Conservation (phyloP, 2,797 vertebrate genomes). For the Platyrinchus mystaceus region DNA sequence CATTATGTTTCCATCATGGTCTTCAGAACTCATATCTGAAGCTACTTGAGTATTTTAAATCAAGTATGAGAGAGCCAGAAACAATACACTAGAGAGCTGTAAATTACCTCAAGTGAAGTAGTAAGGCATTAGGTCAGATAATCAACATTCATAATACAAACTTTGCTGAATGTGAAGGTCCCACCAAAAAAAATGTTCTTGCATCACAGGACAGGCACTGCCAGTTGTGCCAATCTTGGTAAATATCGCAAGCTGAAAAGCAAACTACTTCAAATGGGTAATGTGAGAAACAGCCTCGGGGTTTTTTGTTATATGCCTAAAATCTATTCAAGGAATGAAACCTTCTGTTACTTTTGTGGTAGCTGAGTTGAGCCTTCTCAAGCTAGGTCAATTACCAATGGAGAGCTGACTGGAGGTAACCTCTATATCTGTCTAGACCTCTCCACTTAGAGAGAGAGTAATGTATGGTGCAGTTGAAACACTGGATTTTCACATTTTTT, state of each 20-base stretch:
- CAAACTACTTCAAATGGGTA: neutral
- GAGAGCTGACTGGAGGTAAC: neutral
- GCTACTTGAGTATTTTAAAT: neutral
- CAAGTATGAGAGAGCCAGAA: neutral
- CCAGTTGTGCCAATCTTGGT: accelerated
- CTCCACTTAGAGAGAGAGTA: neutral
- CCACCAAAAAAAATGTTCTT: neutral
- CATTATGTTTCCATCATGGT: neutral
- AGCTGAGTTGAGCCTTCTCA: neutral
- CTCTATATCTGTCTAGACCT: neutral
- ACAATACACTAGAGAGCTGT: neutral
- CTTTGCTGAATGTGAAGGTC: neutral
- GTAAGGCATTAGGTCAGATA: neutral
- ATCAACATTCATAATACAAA: neutral
- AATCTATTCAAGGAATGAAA: neutral
- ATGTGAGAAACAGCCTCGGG: neutral
- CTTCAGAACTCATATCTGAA: neutral
- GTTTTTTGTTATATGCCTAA: neutral
- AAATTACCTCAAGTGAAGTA: neutral
- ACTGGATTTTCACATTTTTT: neutral
- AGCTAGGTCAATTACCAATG: neutral
- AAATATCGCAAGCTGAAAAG: neutral
- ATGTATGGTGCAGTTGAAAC: neutral
- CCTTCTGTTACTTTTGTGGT: neutral
- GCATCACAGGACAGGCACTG: neutral